These are phyloP conservation scores for Apamea crenata DNA, from an alignment of 2,888 invertebrate genomes.

Conservation along the genomic window DNA sequence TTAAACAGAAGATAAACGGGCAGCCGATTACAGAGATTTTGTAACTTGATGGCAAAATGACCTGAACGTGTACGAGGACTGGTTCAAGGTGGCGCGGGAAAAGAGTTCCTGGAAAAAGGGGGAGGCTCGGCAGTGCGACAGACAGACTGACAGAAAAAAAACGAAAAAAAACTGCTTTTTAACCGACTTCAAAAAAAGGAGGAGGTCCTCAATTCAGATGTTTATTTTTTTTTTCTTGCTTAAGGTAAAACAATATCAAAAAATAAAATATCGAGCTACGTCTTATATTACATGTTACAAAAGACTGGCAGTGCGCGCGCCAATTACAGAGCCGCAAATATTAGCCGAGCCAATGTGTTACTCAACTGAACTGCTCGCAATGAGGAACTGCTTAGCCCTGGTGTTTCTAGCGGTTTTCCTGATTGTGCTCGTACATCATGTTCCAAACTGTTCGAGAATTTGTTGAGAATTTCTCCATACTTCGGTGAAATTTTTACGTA, in stretches of 20 bases:
- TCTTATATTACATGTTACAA: slow-evolving; percentile 33
- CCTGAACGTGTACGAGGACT: too few relatives aligned
- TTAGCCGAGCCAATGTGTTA: slow-evolving; percentile 58
- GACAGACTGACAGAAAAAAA: too few relatives aligned
- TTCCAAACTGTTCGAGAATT: neutral
- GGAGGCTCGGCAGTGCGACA: too few relatives aligned
- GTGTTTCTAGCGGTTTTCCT: slow-evolving; percentile 5
- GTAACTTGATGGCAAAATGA: too few relatives aligned
- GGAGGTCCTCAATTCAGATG: too few relatives aligned
- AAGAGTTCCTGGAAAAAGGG: too few relatives aligned
- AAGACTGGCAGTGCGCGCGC: slow-evolving; percentile 60
- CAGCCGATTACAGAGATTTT: too few relatives aligned
- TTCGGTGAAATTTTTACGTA: neutral
- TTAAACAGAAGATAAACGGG: neutral
- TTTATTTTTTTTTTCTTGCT: neutral
- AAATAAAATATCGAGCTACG: neutral
- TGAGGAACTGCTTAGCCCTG: slow-evolving; percentile 10
- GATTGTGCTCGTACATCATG: neutral
- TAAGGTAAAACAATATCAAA: neutral
- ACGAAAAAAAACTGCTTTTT: too few relatives aligned
- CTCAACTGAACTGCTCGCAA: slow-evolving; percentile 55
- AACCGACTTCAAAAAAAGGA: too few relatives aligned
- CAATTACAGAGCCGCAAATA: slow-evolving; percentile 74
- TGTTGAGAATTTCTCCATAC: neutral
- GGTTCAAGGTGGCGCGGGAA: too few relatives aligned